A percentile compares a stretch with the other conserved stretches of the same genome.
Conservation (phyloP, 1,140 invertebrate species). For the Eurytemora carolleeae region DNA sequence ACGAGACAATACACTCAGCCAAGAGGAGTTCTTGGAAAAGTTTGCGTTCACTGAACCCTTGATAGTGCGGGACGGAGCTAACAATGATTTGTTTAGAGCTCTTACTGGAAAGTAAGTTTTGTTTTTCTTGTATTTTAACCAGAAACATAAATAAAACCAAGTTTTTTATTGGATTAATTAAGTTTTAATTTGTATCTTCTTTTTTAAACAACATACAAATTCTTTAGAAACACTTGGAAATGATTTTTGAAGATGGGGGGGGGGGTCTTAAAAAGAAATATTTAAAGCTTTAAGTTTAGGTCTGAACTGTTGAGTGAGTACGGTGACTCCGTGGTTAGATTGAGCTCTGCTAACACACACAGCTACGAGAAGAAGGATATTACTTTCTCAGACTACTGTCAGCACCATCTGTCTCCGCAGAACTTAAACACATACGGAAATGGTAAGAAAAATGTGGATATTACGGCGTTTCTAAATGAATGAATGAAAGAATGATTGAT, state of each 20-base stretch:
- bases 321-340: conserved; percentile 16
- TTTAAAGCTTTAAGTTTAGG: no score
- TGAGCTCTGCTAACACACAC: conserved; percentile 20
- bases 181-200: no score
- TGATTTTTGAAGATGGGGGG: no score
- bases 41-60: conserved; percentile 1
- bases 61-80: neutral
- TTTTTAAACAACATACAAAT: no score
- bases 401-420: conserved; percentile 16
- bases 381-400: conserved; percentile 16
- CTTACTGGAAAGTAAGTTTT: neutral
- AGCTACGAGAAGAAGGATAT: conserved; percentile 19
- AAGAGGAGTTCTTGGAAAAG: neutral
- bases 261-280: no score
- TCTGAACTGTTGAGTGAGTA: neutral
- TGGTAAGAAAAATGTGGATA: conserved; percentile 16
- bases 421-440: conserved; percentile 16
- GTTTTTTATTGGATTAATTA: no score
- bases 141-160: no score
- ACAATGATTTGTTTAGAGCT: conserved; percentile 1
- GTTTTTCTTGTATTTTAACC: neutral
- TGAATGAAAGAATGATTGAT: no score
- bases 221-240: no score
- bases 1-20: neutral
- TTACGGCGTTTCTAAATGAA: no score